Conservation (phyloP, 2,888 invertebrate species). For the Meandrusa payeni region DNA sequence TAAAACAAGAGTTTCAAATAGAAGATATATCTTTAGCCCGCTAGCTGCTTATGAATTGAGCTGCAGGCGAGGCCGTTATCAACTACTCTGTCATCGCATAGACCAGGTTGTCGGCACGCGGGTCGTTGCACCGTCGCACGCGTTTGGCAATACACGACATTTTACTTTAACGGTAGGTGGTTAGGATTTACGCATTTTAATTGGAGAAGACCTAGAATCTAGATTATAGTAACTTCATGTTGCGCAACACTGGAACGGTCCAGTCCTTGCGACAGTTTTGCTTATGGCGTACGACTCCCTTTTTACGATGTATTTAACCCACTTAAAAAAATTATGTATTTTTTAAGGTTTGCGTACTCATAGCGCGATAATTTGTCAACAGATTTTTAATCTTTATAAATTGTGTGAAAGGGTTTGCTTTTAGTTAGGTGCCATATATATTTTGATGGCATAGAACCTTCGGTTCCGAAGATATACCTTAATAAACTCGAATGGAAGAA, state of each 20-base stretch:
- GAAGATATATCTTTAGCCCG: too few relatives aligned
- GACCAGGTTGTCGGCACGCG: conserved; percentile 69
- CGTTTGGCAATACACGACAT: conserved; percentile 71
- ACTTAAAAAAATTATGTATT: too few relatives aligned
- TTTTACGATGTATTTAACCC: too few relatives aligned
- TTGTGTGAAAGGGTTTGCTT: too few relatives aligned
- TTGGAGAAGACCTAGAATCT: conserved; percentile 65
- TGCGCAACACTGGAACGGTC: conserved; percentile 31
- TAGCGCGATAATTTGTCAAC: too few relatives aligned
- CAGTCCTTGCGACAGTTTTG: conserved; percentile 31
- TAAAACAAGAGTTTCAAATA: too few relatives aligned
- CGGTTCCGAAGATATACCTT: too few relatives aligned
- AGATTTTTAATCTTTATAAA: too few relatives aligned
- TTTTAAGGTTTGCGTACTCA: too few relatives aligned
- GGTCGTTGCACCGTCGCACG: conserved; percentile 56
- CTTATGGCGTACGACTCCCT: background rate
- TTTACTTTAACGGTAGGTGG: conserved; percentile 43
- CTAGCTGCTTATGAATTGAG: conserved; percentile 26
- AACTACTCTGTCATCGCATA: conserved; percentile 71
- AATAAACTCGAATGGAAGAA: too few relatives aligned
- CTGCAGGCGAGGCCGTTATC: conserved; percentile 40
- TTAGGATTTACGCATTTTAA: conserved; percentile 53
- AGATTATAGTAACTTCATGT: conserved; percentile 37
- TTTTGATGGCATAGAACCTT: too few relatives aligned
- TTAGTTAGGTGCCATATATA: too few relatives aligned